These are phyloP conservation scores for Drosophila lacicola DNA, from an alignment of 2,888 invertebrate genomes.

Conservation along the genomic window DNA sequence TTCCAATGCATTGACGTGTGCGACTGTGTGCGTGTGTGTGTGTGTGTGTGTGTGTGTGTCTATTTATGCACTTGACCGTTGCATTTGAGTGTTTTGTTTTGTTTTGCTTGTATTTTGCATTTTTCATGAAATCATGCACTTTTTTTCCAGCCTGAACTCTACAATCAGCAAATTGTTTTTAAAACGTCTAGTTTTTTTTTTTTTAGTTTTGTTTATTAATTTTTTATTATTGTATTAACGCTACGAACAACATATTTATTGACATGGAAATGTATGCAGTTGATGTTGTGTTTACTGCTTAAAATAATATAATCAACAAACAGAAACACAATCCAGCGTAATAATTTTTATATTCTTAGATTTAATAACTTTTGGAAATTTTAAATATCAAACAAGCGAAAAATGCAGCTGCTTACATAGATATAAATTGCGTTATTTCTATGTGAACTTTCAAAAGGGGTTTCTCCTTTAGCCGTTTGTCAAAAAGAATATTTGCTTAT, in stretches of 20 bases:
- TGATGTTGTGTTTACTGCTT: conserved; percentile 65
- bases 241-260: conserved; percentile 61
- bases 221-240: conserved; percentile 47
- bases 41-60: conserved; percentile 15
- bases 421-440: neutral
- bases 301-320: conserved; percentile 59
- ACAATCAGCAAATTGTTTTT: conserved; percentile 69
- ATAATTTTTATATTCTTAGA: neutral
- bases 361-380: neutral
- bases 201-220: conserved; percentile 37
- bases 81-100: conserved; percentile 75
- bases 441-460: neutral
- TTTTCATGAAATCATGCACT: conserved; percentile 50
- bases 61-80: conserved; percentile 69
- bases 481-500: too few species aligned
- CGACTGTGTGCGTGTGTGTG: neutral
- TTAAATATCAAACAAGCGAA: neutral
- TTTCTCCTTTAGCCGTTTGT: too few species aligned
- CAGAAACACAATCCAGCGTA: conserved; percentile 21
- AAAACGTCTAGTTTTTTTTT: conserved; percentile 42
- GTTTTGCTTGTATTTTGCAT: conserved; percentile 62
- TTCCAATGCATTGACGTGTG: conserved; percentile 38
- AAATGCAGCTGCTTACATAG: neutral
- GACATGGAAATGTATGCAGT: conserved; percentile 52
- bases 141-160: conserved; percentile 29